Percentiles rank a stretch among this genome's conserved stretches.
phyloP scores from a whole-genome alignment of 1,140 invertebrate species.

The Platorchestia sp. region DNA sequence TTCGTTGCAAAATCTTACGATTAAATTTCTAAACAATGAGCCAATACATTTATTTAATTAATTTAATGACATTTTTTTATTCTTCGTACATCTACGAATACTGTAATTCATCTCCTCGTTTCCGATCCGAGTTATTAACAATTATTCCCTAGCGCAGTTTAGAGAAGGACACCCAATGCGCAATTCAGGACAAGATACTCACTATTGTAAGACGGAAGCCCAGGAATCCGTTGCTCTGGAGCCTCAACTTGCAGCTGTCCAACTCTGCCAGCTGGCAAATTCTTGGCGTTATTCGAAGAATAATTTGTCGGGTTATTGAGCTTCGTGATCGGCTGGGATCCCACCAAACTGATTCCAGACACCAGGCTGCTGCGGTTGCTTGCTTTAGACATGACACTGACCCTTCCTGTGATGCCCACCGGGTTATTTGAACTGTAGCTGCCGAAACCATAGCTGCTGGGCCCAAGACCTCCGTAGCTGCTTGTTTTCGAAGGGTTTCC shows the following conservation, averaged over 20 bases:
- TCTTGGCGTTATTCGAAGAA: conserved; percentile 15
- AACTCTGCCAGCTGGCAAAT: conserved; percentile 22
- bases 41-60: neutral
- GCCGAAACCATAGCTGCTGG: conserved; percentile 1
- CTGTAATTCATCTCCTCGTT: neutral
- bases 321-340: conserved; percentile 37
- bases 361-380: conserved; percentile 45
- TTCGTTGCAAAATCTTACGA: neutral
- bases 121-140: neutral
- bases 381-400: conserved; percentile 42
- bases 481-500: neutral
- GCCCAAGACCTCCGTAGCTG: conserved; percentile 23
- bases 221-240: neutral
- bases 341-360: conserved; percentile 21
- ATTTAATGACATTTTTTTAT: neutral
- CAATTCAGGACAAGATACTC: neutral
- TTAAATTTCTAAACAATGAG: neutral
- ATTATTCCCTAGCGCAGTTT: neutral
- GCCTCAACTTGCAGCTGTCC: neutral
- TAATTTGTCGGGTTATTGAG: conserved; percentile 25
- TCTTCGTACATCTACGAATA: neutral
- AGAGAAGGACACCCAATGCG: neutral
- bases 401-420: neutral
- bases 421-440: neutral
- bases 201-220: conserved; percentile 20